A percentile compares a stretch with the other conserved stretches of the same genome.
Evolutionary conservation across 2,113 vertebrate species (phyloP).

Genomic region (Scolopax mira): DNA sequence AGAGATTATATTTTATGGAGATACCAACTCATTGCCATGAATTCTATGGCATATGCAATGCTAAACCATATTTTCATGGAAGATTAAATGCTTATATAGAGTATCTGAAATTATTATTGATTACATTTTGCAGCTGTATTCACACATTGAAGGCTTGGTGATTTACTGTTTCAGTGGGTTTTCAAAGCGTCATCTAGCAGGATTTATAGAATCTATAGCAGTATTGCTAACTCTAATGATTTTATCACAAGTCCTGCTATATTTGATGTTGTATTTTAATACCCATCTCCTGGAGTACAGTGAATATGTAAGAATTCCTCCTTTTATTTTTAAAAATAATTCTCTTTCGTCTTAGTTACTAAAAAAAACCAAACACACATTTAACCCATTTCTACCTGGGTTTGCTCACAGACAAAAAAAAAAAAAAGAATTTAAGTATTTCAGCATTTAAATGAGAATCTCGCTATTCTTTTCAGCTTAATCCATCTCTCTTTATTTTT

Average conservation of each 20-base stretch:
- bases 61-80: conserved; percentile 37
- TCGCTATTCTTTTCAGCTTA: background rate
- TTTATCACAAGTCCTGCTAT: background rate
- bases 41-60: background rate
- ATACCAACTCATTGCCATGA: conserved; percentile 3
- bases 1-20: conserved; percentile 63
- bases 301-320: background rate
- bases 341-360: background rate
- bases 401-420: background rate
- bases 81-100: conserved; percentile 37
- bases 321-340: background rate
- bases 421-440: background rate
- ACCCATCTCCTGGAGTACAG: background rate
- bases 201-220: background rate
- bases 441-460: background rate
- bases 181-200: background rate
- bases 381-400: background rate
- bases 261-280: background rate
- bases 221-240: background rate
- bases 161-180: background rate
- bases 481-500: background rate
- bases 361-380: background rate
- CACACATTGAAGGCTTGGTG: background rate
- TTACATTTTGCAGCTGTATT: conserved; percentile 9
- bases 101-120: conserved; percentile 24